Conservation (phyloP, 2,797 vertebrate species). For the Squalus acanthias region DNA sequence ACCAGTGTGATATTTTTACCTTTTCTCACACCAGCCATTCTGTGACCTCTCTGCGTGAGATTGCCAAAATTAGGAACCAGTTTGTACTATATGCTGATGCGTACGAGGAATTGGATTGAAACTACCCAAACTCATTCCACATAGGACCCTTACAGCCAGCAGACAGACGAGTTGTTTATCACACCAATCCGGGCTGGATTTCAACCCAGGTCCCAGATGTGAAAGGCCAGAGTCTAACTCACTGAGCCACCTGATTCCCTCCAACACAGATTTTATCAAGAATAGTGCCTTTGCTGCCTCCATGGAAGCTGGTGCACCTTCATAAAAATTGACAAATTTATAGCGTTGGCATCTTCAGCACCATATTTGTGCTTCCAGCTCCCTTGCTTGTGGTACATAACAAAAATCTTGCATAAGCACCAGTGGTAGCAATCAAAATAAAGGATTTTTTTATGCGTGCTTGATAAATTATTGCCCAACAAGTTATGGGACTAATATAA, state of each 20-base stretch:
- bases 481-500: background rate
- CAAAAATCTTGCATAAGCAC: background rate
- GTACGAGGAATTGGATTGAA: background rate
- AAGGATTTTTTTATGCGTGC: background rate
- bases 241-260: background rate
- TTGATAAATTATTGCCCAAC: background rate
- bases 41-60: background rate
- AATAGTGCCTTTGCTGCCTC: background rate
- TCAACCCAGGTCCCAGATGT: background rate
- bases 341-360: background rate
- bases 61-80: background rate
- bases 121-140: background rate
- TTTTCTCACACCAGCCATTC: background rate
- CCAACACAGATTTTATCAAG: background rate
- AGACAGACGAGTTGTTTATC: background rate
- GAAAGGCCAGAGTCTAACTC: background rate
- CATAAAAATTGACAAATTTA: background rate
- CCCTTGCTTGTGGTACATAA: background rate
- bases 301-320: background rate
- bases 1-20: background rate
- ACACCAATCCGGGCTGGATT: background rate
- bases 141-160: background rate
- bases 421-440: background rate
- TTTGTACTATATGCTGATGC: background rate
- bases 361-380: background rate